Evolutionary conservation across 2,797 vertebrate species (phyloP).

Genomic region (Parauchenoglanis punctatus): DNA sequence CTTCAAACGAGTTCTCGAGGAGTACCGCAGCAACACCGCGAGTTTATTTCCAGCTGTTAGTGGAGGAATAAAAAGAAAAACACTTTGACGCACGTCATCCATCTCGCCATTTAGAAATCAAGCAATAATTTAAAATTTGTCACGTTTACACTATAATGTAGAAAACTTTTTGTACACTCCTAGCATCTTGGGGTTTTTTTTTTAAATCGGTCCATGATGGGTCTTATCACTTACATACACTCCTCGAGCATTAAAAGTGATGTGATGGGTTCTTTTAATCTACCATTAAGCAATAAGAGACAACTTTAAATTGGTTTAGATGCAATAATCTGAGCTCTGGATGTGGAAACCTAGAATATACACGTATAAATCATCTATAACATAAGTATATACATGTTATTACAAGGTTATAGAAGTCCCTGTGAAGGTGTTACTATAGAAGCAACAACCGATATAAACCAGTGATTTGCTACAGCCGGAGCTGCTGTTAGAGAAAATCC

Average conservation of each 20-base stretch:
- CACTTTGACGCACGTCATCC: neutral
- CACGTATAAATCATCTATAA: too few relatives aligned
- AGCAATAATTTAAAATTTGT: too few relatives aligned
- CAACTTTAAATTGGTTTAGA: neutral
- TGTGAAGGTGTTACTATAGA: neutral
- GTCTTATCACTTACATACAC: neutral
- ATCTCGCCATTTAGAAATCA: neutral
- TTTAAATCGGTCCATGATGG: neutral
- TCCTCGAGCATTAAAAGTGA: neutral
- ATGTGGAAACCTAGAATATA: neutral
- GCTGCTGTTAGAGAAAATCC: neutral
- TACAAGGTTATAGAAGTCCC: neutral
- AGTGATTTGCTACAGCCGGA: neutral
- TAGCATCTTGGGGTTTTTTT: too few relatives aligned
- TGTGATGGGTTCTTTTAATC: neutral
- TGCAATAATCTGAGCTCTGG: neutral
- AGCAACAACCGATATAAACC: neutral
- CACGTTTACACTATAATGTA: too few relatives aligned
- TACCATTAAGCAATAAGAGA: neutral
- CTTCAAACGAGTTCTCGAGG: constrained; percentile 66
- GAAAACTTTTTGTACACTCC: too few relatives aligned
- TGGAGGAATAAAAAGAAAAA: neutral
- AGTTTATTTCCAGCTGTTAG: neutral
- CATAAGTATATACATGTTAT: neutral
- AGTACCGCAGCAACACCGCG: neutral